Base-by-base conservation (phyloP, 2,113 vertebrate species). In the Pogona vitticeps region DNA sequence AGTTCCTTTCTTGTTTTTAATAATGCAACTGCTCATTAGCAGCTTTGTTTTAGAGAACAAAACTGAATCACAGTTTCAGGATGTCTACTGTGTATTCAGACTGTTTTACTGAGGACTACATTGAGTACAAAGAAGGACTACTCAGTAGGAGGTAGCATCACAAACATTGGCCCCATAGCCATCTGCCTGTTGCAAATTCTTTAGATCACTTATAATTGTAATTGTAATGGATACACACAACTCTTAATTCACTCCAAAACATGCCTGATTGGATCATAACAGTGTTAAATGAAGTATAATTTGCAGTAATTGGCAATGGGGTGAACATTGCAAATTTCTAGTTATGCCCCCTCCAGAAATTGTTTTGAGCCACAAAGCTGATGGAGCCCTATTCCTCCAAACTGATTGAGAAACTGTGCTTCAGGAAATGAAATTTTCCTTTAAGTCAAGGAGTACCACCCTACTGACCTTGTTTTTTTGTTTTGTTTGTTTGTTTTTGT, bases 1-100 rank as follows among this genome's bases (percentile, higher is more conserved):
- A 92, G 82, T 46, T 87, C 20, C 63, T 10, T 31, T 89, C 20
- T 36, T 88, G 75, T 61, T 91, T 84, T 88, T 78, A 87, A 88
- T 87, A 91, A 79, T 3, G 13, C 9, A 90, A 79, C 42, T 89
- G 10, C 61, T 87, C 61, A 88, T 17, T 1, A 52, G 40, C 23
- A 26, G 2, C 1, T 91, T 78, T 42, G 1, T 80, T 10, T 0
- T 56, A 8, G 14, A 36, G 80, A 72, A 23, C 1, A 88, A 33
- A 40, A 56, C 28, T 84, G 40, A 88, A 46, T 40, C 76, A 80
- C 67, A 82, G 10, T 18, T 65, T 38, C 33, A 42, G 36, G 78
- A 33, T 2, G 1, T 42, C 46, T 63, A 78, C 7, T 71, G 90
- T 58, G 23, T 65, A 31, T 75, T 26, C n/a, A 76, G n/a, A 67